Conservation (phyloP, 2,113 vertebrate species). For the Alexandromys fortis region DNA sequence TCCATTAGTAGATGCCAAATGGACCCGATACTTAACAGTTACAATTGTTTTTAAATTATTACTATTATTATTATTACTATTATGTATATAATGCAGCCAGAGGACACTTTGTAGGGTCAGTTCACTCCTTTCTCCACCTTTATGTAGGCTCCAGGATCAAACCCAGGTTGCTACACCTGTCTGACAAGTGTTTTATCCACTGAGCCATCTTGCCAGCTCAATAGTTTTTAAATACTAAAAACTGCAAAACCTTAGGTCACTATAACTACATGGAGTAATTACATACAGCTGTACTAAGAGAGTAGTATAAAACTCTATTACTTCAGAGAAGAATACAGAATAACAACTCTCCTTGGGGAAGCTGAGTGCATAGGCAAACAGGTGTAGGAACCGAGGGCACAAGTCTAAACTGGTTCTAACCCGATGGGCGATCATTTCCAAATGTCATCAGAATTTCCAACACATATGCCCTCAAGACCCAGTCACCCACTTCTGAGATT, state of each 20-base stretch:
- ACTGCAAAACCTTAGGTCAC: background rate
- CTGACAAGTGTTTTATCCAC: background rate
- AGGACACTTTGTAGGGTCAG: background rate
- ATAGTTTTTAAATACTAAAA: background rate
- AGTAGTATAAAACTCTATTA: background rate
- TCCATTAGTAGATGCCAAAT: constrained; percentile 2
- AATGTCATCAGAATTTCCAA: background rate
- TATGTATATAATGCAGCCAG: too few species aligned
- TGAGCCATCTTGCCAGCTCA: background rate
- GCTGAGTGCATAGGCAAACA: background rate
- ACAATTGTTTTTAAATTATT: background rate
- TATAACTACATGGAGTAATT: background rate
- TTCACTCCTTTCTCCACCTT: background rate
- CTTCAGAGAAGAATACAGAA: background rate
- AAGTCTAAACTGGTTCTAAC: background rate
- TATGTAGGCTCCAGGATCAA: background rate
- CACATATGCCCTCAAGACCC: background rate
- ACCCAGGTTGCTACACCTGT: background rate
- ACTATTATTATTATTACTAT: background rate
- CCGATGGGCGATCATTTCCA: background rate
- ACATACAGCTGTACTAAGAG: background rate
- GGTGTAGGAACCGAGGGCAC: background rate
- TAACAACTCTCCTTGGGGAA: background rate
- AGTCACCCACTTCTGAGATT: background rate
- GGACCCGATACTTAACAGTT: background rate